phyloP scores from a whole-genome alignment of 2,888 invertebrate genomes.

The Drosophila macrospina region DNA sequence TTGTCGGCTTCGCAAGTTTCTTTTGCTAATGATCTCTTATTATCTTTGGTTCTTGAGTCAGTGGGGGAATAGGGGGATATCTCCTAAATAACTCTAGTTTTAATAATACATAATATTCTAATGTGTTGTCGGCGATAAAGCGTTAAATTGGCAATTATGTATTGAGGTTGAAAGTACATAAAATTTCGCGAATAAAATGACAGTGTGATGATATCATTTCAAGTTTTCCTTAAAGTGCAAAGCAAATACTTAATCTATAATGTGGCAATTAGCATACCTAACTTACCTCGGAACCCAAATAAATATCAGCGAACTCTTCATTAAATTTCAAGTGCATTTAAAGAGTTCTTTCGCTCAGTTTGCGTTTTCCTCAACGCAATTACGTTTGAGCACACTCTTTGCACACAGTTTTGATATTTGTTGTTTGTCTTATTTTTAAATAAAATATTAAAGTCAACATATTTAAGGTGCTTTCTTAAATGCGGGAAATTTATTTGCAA shows the following conservation, averaged over 20 bases:
- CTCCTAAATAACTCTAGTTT: too few species aligned
- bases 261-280: conserved; percentile 41
- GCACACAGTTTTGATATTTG: conserved; percentile 2
- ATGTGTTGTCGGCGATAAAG: conserved; percentile 19
- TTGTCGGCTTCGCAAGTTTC: too few species aligned
- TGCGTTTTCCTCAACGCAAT: conserved; percentile 16
- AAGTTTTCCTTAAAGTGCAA: conserved; percentile 10
- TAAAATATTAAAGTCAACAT: conserved; percentile 3
- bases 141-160: conserved; percentile 20
- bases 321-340: conserved; percentile 12
- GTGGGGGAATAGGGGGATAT: too few species aligned
- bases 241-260: conserved; percentile 35
- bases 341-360: conserved; percentile 14
- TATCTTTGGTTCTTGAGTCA: too few species aligned
- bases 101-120: conserved; percentile 35
- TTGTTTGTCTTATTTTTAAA: not conserved
- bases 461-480: conserved; percentile 4
- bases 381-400: conserved; percentile 10
- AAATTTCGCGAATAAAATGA: not conserved
- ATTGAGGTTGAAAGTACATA: not conserved
- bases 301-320: conserved; percentile 10
- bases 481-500: conserved; percentile 10
- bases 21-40: too few species aligned
- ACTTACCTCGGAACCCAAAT: conserved; percentile 20
- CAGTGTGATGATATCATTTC: not conserved